Base-by-base conservation (phyloP, 2,888 invertebrate species). In the Sarcophaga carnaria region DNA sequence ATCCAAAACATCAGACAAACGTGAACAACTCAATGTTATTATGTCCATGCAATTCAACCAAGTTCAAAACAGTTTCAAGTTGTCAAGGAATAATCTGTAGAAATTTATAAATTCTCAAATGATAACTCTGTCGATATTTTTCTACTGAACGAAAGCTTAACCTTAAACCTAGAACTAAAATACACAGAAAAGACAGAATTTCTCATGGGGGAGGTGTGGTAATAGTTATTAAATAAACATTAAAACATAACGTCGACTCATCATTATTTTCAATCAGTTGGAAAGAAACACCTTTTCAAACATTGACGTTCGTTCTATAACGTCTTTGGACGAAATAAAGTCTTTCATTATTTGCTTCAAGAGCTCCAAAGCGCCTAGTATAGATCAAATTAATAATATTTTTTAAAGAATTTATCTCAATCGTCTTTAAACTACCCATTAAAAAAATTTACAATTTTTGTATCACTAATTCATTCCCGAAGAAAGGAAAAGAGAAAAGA, bases 21-120 rank as follows among this genome's bases (percentile, higher is more conserved):
- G 22, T 22, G 22, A 64, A 12, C 63, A 64, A 47, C 47, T 75
- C 25, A 25, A 75, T 75, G 54, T 75, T 47, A 47, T 75, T 27
- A 64, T 54, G 75, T 63, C 64, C 10, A 25, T 75, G 75, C 63
- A 8, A 49, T 64, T 27, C 27, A 54, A 75, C 17, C 37, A 22
- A 63, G 63, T 1, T 4, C 17, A 27, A 22, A 75, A 45, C 11
- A 25, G 60, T 37, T 22, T 72, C 8, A 11, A 72, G n/a, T 17
- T 37, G n/a, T 59, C 25, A 60, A n/a, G 60, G 59, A 12, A 72
- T 17, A 72, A 25, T 59, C 27, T 10, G 45, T 66, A 66, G 0
- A 4, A 66, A n/a, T 66, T 12, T 27, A 37, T 66, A 27, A 37
- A 14, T 66, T 66, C 37, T 20, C 37, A 14, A 66, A 66, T 14